Base-by-base conservation (phyloP, 2,113 vertebrate species). In the Eulemur macaco region DNA sequence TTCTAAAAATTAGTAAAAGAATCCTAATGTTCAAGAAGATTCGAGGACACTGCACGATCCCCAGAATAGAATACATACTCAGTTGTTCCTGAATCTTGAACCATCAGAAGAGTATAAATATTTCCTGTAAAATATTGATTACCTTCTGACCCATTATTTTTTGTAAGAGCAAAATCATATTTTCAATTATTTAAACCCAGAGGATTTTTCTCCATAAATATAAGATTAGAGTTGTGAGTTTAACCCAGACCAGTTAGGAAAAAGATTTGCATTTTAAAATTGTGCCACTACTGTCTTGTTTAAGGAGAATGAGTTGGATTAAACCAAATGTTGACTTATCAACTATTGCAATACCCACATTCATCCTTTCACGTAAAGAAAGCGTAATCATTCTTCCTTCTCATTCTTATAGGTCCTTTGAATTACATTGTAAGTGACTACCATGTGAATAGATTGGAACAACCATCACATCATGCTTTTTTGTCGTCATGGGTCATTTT, bases 1-100 rank as follows among this genome's bases (percentile, higher is more conserved):
- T 86, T 82, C 71, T 77, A 92, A 96, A 97, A 96, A 80, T 66
- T 83, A n/a, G 60, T 85, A 76, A 88, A 97, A 95, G 39, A 83
- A 47, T 93, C n/a, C 95, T 52, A 88, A 54, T 5, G 2, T 83
- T 94, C 47, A 63, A 83, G 77, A 82, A 93, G 81, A 95, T 87
- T 80, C 18, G n/a, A 89, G 84, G 83, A 34, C 64, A 83, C n/a
- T 73, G 1, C 73, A 37, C n/a, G 71, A 23, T 71, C 52, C 54
- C 73, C 63, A 71, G 69, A 91, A 66, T 37, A 86, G 76, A 96
- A 96, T n/a, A 27, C 5, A 68, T 11, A 29, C 71, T 39, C 6
- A 25, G 60, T 64, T n/a, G 56, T 63, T 81, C 56, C 81, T 96
- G 81, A 94, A 81, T 96, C 52, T 92, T 63, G 10, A 52, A 29